Evolutionary conservation across 2,797 vertebrate genomes (phyloP).

Genomic region (Labeo calbasu): DNA sequence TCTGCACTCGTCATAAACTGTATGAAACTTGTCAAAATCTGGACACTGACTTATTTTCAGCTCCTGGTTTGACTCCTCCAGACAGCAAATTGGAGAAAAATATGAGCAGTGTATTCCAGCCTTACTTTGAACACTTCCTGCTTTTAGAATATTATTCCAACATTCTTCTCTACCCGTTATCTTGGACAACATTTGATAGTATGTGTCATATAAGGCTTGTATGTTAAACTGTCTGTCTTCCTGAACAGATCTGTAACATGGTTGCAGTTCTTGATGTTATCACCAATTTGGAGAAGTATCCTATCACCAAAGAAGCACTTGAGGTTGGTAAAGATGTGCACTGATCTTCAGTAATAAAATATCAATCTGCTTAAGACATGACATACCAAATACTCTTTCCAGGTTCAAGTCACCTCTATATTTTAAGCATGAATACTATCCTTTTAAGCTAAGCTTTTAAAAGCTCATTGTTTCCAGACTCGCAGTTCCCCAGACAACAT

Average conservation of each 20-base stretch:
- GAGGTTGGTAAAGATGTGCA: constrained; percentile 79
- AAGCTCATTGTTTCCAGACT: background rate
- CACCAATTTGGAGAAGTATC: constrained; percentile 95
- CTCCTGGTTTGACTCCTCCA: background rate
- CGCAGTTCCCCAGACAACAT: background rate
- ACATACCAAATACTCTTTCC: background rate
- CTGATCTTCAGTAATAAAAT: background rate
- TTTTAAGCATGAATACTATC: background rate
- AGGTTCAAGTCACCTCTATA: background rate
- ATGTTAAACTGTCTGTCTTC: constrained; percentile 21
- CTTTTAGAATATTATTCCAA: background rate
- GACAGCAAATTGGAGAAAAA: background rate
- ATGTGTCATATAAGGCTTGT: background rate
- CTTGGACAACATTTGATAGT: background rate
- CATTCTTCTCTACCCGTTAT: background rate
- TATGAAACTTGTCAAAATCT: background rate
- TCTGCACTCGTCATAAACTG: background rate
- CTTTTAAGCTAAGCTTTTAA: background rate
- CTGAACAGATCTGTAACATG: constrained; percentile 94
- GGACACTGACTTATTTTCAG: background rate
- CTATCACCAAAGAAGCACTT: constrained; percentile 99
- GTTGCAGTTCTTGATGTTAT: constrained; percentile 97
- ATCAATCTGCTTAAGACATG: background rate
- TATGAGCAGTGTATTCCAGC: background rate
- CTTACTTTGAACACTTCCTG: background rate